Evolutionary conservation across 2,797 vertebrate species (phyloP).

Genomic region (Acanthurus tractus): DNA sequence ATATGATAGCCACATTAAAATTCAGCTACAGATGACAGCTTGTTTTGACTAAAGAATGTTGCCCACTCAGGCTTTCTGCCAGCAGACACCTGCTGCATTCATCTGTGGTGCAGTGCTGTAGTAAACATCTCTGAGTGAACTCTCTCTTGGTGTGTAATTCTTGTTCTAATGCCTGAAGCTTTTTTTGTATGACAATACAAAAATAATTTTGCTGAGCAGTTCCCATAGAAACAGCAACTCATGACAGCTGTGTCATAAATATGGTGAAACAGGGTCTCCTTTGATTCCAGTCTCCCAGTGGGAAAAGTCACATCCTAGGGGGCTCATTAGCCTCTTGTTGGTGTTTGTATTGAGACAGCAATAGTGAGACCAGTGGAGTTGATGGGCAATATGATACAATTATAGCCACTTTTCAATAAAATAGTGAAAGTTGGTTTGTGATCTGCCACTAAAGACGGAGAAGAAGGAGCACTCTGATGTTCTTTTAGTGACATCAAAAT

Average conservation of each 20-base stretch:
- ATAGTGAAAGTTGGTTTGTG: not conserved
- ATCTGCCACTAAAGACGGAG: no score
- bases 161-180: not conserved
- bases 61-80: not conserved
- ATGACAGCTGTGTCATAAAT: not conserved
- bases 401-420: no score
- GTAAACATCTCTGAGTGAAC: not conserved
- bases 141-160: not conserved
- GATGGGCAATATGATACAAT: no score
- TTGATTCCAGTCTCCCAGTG: conserved; percentile 1
- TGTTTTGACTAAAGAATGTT: conserved; percentile 1
- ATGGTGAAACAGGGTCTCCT: conserved; percentile 1
- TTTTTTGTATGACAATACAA: conserved; percentile 13
- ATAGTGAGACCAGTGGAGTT: not conserved
- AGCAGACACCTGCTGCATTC: not conserved
- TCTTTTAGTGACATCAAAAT: no score
- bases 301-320: conserved; percentile 16
- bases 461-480: no score
- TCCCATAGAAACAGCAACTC: not conserved
- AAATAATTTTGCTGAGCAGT: conserved; percentile 14
- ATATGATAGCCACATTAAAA: not conserved
- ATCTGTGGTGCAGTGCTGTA: not conserved
- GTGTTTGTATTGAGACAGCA: conserved; percentile 2
- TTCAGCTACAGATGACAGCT: not conserved
- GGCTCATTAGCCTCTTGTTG: conserved; percentile 13